These are phyloP conservation scores for Hyles vespertilio DNA, from an alignment of 1,140 invertebrate genomes.

Conservation along the genomic window DNA sequence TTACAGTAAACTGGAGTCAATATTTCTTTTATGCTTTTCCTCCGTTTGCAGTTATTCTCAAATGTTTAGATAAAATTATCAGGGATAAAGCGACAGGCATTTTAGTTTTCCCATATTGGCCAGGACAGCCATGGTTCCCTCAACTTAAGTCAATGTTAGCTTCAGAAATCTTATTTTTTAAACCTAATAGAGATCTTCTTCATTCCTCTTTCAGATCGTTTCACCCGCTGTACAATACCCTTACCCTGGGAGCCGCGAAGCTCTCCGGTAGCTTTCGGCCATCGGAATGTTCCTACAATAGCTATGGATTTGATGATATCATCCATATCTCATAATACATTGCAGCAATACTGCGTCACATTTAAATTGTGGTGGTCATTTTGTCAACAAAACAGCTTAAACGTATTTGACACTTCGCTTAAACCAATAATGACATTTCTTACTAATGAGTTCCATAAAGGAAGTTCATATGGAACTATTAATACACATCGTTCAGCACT, in stretches of 20 bases:
- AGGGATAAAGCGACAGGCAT: conserved; percentile 15
- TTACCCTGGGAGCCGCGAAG: conserved; percentile 31
- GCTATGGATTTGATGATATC: not conserved
- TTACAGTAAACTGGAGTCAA: conserved; percentile 23
- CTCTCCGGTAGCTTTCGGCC: conserved; percentile 17
- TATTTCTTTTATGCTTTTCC: conserved; percentile 30
- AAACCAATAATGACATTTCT: too few species aligned
- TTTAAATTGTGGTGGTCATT: conserved; percentile 5
- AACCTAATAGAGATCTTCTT: conserved; percentile 16
- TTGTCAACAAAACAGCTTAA: not conserved
- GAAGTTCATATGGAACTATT: too few species aligned
- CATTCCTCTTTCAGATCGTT: conserved; percentile 16
- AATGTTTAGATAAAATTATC: conserved; percentile 17
- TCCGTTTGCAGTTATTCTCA: conserved; percentile 25
- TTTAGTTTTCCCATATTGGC: conserved; percentile 16
- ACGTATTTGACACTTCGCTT: not conserved
- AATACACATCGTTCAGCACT: too few species aligned
- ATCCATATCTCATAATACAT: conserved; percentile 3
- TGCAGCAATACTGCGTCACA: conserved; percentile 6
- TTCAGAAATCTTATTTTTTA: conserved; percentile 23
- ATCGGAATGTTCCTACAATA: too few species aligned
- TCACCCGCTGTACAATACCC: conserved; percentile 16
- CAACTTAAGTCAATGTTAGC: conserved; percentile 19
- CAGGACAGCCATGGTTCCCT: conserved; percentile 35
- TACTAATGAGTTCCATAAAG: too few species aligned